Percentiles rank a stretch among this genome's conserved stretches.
phyloP scores from a whole-genome alignment of 1,140 invertebrate genomes.

The Delia radicum region DNA sequence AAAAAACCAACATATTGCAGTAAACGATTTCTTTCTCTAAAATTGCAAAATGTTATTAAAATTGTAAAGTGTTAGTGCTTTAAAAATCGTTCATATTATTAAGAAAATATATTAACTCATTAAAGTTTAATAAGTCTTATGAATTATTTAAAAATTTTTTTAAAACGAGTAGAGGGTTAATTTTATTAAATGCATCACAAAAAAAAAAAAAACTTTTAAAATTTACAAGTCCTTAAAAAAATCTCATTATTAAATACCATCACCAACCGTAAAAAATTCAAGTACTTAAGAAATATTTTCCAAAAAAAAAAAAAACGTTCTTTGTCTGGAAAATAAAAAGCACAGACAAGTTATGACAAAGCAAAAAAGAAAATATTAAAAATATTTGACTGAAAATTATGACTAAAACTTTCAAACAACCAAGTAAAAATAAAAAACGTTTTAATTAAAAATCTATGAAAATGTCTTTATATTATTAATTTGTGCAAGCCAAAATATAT shows the following conservation, averaged over 20 bases:
- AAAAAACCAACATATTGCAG: no score
- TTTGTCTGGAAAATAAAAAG: not conserved
- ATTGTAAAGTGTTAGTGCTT: no score
- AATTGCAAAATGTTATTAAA: no score
- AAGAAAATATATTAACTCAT: no score
- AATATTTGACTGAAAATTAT: not conserved
- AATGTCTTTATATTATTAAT: constrained; percentile 21
- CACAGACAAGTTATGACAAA: not conserved
- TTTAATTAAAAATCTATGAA: constrained; percentile 27
- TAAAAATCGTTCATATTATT: no score
- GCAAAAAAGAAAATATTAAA: not conserved
- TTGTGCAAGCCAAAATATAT: not conserved
- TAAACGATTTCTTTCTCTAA: no score
- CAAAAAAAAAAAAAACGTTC: not conserved
- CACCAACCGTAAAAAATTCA: not conserved
- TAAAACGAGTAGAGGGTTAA: not conserved
- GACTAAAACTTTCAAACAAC: not conserved
- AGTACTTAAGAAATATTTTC: not conserved
- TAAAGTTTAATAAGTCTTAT: no score
- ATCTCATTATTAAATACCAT: not conserved
- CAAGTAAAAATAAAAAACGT: not conserved
- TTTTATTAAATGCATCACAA: no score
- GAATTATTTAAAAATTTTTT: no score
- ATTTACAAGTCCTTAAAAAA: no score
- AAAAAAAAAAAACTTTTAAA: no score